Evolutionary conservation across 1,140 invertebrate genomes (phyloP).

Genomic region (Coptotermes formosanus): DNA sequence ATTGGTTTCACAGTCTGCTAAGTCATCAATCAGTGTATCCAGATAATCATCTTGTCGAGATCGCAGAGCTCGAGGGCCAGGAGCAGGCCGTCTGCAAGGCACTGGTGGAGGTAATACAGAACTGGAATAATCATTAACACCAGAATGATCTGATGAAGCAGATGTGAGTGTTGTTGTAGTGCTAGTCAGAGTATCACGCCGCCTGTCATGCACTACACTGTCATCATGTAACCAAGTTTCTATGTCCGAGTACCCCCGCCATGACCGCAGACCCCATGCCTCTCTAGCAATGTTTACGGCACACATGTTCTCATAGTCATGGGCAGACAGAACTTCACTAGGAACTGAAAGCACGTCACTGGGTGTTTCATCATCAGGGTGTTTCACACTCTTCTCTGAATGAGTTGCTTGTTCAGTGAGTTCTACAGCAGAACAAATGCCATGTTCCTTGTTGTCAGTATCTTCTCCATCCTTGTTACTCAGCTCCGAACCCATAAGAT

Average conservation of each 20-base stretch:
- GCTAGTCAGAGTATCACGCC: constrained; percentile 56
- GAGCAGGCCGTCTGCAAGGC: constrained; percentile 28
- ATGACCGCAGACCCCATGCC: constrained; percentile 65
- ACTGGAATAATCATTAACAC: background rate
- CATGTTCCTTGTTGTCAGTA: too few species aligned
- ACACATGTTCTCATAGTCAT: constrained; percentile 69
- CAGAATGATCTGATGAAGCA: constrained; percentile 43
- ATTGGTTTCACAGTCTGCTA: constrained; percentile 46
- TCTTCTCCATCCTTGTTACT: constrained; percentile 38
- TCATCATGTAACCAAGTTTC: constrained; percentile 64
- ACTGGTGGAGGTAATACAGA: constrained; percentile 24
- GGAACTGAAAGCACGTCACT: constrained; percentile 61
- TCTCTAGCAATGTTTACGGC: constrained; percentile 63
- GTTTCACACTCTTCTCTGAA: constrained; percentile 30
- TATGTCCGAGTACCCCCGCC: constrained; percentile 64
- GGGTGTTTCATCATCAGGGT: constrained; percentile 50
- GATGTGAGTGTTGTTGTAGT: constrained; percentile 47
- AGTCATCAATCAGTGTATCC: constrained; percentile 53
- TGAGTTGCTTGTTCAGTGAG: constrained; percentile 27
- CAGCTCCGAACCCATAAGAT: constrained; percentile 47
- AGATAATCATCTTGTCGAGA: constrained; percentile 57
- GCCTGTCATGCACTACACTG: constrained; percentile 57
- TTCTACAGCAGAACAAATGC: background rate
- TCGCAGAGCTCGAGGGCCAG: constrained; percentile 24
- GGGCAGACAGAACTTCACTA: constrained; percentile 59